A percentile compares a stretch with the other conserved stretches of the same genome.
Conservation (phyloP, 2,113 vertebrate species). For the Cisticola juncidis region DNA sequence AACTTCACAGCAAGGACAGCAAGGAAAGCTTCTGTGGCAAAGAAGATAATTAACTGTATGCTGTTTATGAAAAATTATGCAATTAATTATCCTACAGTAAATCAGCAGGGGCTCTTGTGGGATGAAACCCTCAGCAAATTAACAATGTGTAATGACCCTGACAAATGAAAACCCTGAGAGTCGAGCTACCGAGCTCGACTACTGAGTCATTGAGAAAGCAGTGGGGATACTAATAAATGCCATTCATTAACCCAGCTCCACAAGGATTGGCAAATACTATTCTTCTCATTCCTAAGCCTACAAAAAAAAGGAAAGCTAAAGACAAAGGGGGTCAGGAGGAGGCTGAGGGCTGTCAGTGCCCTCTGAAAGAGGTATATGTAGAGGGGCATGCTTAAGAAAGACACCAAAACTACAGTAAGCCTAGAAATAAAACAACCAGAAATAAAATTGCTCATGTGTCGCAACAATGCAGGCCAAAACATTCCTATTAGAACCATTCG, state of each 20-base stretch:
- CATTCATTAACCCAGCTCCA: neutral
- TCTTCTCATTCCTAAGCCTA: neutral
- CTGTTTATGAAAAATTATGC: neutral
- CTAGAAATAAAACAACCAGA: neutral
- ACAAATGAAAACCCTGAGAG: neutral
- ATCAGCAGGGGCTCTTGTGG: neutral
- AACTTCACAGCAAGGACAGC: neutral
- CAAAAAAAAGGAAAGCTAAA: neutral
- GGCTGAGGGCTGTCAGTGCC: neutral
- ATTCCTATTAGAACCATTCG: neutral
- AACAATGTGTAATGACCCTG: neutral
- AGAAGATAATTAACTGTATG: neutral
- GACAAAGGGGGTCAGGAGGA: neutral
- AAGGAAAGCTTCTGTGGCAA: neutral
- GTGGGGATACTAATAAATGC: neutral
- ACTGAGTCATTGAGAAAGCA: neutral
- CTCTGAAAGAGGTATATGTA: neutral
- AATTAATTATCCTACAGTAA: neutral
- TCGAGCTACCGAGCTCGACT: neutral
- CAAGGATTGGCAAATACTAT: neutral
- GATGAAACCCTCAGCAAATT: neutral
- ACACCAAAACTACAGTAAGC: neutral
- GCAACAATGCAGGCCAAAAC: neutral
- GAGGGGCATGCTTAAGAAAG: neutral
- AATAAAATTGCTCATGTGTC: neutral